phyloP scores from a whole-genome alignment of 2,797 vertebrate species.

The Meda fulgida region DNA sequence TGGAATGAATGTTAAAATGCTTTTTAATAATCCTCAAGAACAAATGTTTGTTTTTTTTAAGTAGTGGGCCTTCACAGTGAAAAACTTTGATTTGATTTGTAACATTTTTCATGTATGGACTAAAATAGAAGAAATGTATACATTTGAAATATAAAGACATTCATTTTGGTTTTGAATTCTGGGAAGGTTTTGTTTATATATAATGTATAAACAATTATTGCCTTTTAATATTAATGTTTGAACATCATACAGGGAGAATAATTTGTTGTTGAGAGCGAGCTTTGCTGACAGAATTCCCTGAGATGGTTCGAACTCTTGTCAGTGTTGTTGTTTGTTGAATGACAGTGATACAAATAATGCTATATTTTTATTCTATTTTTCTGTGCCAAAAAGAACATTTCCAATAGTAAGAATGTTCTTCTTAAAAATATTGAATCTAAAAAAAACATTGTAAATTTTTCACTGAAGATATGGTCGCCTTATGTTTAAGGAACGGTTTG shows the following conservation, averaged over 20 bases:
- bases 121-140: not conserved
- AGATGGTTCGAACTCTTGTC: slow-evolving; percentile 51
- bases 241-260: slow-evolving; percentile 8
- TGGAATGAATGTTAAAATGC: slow-evolving; percentile 50
- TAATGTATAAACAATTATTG: slow-evolving; percentile 6
- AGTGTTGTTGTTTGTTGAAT: slow-evolving; percentile 53
- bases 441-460: not conserved
- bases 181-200: not conserved
- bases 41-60: slow-evolving; percentile 62
- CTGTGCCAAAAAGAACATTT: slow-evolving; percentile 60
- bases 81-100: slow-evolving; percentile 43
- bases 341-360: slow-evolving; percentile 53
- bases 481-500: slow-evolving; percentile 6
- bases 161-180: slow-evolving; percentile 11
- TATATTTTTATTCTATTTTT: slow-evolving; percentile 66
- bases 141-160: not conserved
- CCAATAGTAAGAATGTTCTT: slow-evolving; percentile 54
- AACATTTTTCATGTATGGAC: not conserved
- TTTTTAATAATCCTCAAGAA: slow-evolving; percentile 63
- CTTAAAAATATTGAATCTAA: slow-evolving; percentile 48
- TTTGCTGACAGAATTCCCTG: slow-evolving; percentile 44
- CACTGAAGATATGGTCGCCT: not conserved
- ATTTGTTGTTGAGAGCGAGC: slow-evolving; percentile 1
- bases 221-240: slow-evolving; percentile 15
- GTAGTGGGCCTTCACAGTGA: not conserved